Base-by-base conservation (phyloP, 1,140 invertebrate genomes). In the Arctopsyche grandis region DNA sequence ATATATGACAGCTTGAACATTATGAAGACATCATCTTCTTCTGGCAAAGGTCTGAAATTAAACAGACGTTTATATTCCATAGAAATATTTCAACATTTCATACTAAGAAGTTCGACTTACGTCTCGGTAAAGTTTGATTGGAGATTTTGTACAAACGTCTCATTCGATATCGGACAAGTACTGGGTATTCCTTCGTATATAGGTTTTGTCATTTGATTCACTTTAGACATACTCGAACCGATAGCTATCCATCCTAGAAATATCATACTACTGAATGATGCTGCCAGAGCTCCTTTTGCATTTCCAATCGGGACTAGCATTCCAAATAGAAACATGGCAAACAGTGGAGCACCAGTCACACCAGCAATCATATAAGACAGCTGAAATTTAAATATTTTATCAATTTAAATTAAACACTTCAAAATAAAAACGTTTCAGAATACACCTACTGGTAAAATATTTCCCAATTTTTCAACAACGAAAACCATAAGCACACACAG, bases 321-420 rank as follows among this genome's bases (percentile, higher is more conserved):
- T 71, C 94, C 94, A 0, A 95, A 84, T 0, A 92, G 91, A 80
- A 95, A 95, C 38, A 94, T 89, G 22, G 93, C 93, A n/a, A 95
- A 87, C 1, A 95, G 85, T 0, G 94, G 93, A 48, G 94, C 94
- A 29, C 91, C 91, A 0, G 92, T 93, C 66, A 93, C 91, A 14
- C 91, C 90, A 9, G 90, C 88, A 38, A 93, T 84, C 79, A 91
- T 93, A 88, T 87, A 87, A 10, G 80, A 85, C 43, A 87, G 74
- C 81, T 87, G 85, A 77, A 81, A 60, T 56, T 46, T 14, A 60
- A 5, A 60, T 60, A 58, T n/a, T n/a, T n/a, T n/a, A n/a, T n/a
- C n/a, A n/a, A n/a, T n/a, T n/a, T n/a, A n/a, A n/a, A n/a, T n/a
- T n/a, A n/a, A n/a, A n/a, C 16, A 58, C 9, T 10, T 58, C 9